Percentiles rank a stretch among this genome's conserved stretches.
These are phyloP conservation scores for Drosophila kikkawai DNA, from an alignment of 1,140 invertebrate genomes.

Conservation along the genomic window DNA sequence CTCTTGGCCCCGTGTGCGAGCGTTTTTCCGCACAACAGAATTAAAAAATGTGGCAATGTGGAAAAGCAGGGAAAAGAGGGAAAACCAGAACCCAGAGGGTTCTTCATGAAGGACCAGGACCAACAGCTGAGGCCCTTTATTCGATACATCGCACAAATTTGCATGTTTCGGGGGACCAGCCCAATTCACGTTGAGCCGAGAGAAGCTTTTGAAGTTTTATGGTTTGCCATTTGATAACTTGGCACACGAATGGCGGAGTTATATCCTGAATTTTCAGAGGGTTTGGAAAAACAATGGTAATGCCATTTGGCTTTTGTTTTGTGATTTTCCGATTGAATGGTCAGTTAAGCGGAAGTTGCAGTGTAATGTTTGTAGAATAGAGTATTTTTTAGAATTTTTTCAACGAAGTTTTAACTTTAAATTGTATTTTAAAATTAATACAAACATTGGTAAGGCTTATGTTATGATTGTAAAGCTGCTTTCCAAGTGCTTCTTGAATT, in stretches of 20 bases:
- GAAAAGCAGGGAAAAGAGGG: conserved; percentile 14
- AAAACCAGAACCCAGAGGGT: conserved; percentile 6
- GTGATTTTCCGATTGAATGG: conserved; percentile 17
- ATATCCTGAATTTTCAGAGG: conserved; percentile 5
- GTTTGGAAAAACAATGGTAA: conserved; percentile 13
- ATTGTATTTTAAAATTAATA: not conserved
- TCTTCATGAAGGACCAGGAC: conserved; percentile 1
- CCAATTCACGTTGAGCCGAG: conserved; percentile 53
- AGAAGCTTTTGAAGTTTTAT: conserved; percentile 72
- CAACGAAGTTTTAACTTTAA: not conserved
- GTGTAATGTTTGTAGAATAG: not conserved
- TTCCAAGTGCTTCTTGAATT: not conserved
- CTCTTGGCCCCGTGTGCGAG: conserved; percentile 30
- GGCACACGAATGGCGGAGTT: conserved; percentile 18
- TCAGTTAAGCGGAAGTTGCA: conserved; percentile 6
- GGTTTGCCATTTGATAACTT: conserved; percentile 65
- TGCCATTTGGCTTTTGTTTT: conserved; percentile 17
- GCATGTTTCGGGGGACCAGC: conserved; percentile 55
- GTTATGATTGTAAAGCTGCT: too few species aligned
- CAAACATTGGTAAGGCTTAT: too few species aligned
- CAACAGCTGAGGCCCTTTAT: conserved; percentile 56
- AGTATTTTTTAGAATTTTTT: not conserved
- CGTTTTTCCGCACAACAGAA: conserved; percentile 56
- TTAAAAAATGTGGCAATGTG: conserved; percentile 62
- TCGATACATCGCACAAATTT: conserved; percentile 72